Base-by-base conservation (phyloP, 1,140 invertebrate genomes). In the Drosophila sp. region DNA sequence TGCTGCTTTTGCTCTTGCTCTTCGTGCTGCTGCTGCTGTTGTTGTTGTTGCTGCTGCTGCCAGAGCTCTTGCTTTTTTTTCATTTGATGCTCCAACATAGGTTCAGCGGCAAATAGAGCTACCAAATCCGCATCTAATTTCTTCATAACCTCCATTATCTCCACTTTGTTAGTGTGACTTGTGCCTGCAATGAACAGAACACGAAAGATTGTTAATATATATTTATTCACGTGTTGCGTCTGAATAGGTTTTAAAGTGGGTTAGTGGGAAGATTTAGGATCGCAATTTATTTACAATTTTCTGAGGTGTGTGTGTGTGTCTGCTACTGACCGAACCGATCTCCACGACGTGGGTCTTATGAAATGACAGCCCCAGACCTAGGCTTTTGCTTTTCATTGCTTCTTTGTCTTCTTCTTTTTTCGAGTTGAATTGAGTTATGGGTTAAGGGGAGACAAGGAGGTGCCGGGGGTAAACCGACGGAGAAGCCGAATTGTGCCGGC, bases 81-180 rank as follows among this genome's bases (percentile, higher is more conserved):
- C 30, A 76, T 10, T 25, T 38, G 69, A 10, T 67, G 66, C 29
- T 67, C 72, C 25, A 86, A 30, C 44, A 25, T 40, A 60, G 80
- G 10, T 80, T 73, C n/a, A 66, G 71, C 78, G 66, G 90, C 90
- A 62, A 91, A 90, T 0, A 91, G 54, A 25, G 90, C 90, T 41
- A 86, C 90, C 72, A 91, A 60, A 57, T 79, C 86, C 1, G 90
- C 90, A 63, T 91, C 90, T 58, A 91, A 54, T 85, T 91, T 91
- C 55, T 90, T 91, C 85, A 91, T 91, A 54, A 90, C 90, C 70
- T 91, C 90, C 77, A 91, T 83, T 87, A 91, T 69, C 74, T 91
- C 89, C 60, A 77, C 72, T 69, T 87, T 83, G 47, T 44, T 81
- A 44, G 38, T 66, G 44, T 50, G 44, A 50, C 44, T 50, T 47